Conservation (phyloP, 2,797 vertebrate species). For the Silurus lanzhouensis region DNA sequence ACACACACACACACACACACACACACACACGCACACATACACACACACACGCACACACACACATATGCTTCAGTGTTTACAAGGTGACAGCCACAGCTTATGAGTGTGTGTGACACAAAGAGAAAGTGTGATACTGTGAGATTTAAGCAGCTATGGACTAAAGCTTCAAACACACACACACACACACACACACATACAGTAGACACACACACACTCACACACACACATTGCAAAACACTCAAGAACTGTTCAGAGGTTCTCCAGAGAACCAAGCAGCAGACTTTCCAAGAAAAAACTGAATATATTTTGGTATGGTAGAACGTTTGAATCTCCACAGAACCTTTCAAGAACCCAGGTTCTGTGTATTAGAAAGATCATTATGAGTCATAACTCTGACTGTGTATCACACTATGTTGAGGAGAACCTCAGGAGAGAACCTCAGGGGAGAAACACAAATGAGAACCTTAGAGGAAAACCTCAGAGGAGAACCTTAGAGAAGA, state of each 20-base stretch:
- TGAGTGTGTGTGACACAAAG: not conserved
- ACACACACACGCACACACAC: not conserved
- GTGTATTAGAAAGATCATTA: not conserved
- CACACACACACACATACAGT: not conserved
- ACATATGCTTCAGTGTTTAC: not conserved
- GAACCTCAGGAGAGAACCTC: not conserved
- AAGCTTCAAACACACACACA: not conserved
- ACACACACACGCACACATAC: conserved; percentile 28
- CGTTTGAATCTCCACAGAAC: not conserved
- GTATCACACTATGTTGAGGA: not conserved
- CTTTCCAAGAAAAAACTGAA: not conserved
- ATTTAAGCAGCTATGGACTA: conserved; percentile 1
- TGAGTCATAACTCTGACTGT: not conserved
- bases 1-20: conserved; percentile 10
- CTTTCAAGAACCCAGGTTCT: not conserved
- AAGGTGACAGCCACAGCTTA: not conserved
- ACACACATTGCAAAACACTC: not conserved
- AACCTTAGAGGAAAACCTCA: no score
- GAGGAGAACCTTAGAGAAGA: no score
- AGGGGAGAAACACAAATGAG: not conserved
- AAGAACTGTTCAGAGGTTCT: not conserved
- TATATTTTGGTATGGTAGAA: not conserved
- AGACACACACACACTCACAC: not conserved
- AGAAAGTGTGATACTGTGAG: not conserved
- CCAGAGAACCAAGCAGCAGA: not conserved